Conservation (phyloP, 92 coral and sea anemone species). For the Paramuricea clavata region DNA sequence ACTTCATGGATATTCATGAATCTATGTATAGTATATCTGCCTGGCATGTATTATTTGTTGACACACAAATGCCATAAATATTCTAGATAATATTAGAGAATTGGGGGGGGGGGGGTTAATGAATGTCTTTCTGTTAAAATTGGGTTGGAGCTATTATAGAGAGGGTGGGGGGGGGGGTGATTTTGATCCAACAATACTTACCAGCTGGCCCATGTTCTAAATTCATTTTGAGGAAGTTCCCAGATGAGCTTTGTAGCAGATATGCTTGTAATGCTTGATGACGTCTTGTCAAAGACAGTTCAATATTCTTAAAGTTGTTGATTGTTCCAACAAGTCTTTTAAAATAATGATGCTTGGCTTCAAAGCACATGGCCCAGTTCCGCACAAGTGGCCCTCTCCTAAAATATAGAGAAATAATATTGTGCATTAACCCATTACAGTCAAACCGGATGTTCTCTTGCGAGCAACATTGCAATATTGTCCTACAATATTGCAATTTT, state of each 20-base stretch:
- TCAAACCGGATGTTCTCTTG: too few relatives aligned
- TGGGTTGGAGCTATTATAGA: background rate
- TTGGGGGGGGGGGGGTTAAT: too few relatives aligned
- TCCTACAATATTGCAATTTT: too few relatives aligned
- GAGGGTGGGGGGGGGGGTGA: background rate
- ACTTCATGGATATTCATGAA: background rate
- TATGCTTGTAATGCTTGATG: conserved; percentile 31
- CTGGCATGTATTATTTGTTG: background rate
- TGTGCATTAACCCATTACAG: too few relatives aligned
- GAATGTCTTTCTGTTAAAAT: background rate
- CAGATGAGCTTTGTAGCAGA: background rate
- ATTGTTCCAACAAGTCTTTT: conserved; percentile 19
- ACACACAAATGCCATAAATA: background rate
- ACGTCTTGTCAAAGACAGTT: conserved; percentile 21
- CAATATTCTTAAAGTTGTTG: conserved; percentile 37
- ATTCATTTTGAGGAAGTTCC: background rate
- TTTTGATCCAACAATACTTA: background rate
- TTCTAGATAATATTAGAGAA: background rate
- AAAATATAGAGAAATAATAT: background rate
- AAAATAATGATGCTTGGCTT: conserved; percentile 2
- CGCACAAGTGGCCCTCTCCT: conserved; percentile 37
- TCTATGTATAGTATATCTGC: background rate
- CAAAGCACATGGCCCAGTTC: conserved; percentile 27
- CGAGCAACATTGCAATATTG: too few relatives aligned
- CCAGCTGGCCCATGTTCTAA: conserved; percentile 7